Evolutionary conservation across 2,888 invertebrate genomes (phyloP), one percentile per base, ranked within the genome.

Genomic region (Autographa pulchrina): DNA sequence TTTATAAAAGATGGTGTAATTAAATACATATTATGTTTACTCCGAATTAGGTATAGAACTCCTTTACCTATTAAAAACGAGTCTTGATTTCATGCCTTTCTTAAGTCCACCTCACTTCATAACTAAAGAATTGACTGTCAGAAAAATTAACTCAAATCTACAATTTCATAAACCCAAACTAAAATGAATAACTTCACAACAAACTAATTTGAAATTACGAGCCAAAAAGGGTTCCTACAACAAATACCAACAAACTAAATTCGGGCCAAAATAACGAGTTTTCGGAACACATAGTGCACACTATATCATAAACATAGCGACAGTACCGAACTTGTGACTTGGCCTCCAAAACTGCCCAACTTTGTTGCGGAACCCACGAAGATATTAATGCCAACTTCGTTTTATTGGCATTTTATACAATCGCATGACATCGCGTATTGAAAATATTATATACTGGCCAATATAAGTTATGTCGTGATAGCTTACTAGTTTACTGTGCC

Each of bases 341-440:
- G 35, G 68, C 75, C 63, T 74, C 65, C 68, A 58, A 70, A 75
- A 65, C n/a, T n/a, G 58, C 48, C 62, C 35, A 78, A 78, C 75
- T 77, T 77, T 65, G 56, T 70, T 41, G 65, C 38, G n/a, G 70
- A 35, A 32, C 31, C 41, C 63, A 41, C 67, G 62, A 74, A 63
- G 68, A 82, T 69, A 78, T 78, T 74, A 79, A 75, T 67, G 68
- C 62, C 14, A 78, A 80, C 70, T 82, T 82, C 75, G 65, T 80
- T 81, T 77, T 77, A 78, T 68, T 31, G 67, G n/a, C 75, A 75
- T 70, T 80, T 82, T 70, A 75, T 82, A 72, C 70, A 70, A 74
- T 73, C 60, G 31, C 58, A 75, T 78, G 66, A 68, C 71, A 65
- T 74, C 67, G 70, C 54, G 54, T 54, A 54, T 54, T 54, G 54